Evolutionary conservation across 1,140 invertebrate species (phyloP).

Genomic region (Drosophila fuyamai): DNA sequence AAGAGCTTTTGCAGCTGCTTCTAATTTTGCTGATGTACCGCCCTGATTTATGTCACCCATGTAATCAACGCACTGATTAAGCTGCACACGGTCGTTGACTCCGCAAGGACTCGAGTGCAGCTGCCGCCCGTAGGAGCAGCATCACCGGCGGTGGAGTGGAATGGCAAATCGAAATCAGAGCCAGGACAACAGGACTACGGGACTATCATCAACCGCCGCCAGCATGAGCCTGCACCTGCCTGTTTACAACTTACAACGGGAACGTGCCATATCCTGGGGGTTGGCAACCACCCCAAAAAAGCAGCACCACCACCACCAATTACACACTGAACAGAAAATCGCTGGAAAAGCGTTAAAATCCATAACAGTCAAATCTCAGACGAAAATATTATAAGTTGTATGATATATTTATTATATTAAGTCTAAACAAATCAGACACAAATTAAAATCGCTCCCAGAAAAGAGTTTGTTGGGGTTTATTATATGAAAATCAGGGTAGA

Average conservation of each 20-base stretch:
- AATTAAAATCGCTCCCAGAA: too few species aligned
- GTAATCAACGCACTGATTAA: constrained; percentile 75
- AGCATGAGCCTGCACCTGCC: constrained; percentile 78
- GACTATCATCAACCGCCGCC: constrained; percentile 67
- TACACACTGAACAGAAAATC: constrained; percentile 22
- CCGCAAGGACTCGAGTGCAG: constrained; percentile 48
- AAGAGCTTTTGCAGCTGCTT: constrained; percentile 75
- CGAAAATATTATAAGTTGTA: background rate
- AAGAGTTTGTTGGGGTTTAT: too few species aligned
- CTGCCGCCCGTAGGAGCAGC: constrained; percentile 53
- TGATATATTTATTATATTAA: too few species aligned
- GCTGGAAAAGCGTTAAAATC: background rate
- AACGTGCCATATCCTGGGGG: constrained; percentile 79
- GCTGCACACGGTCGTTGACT: constrained; percentile 75
- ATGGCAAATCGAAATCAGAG: constrained; percentile 30
- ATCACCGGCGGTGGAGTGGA: constrained; percentile 34
- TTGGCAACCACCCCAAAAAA: constrained; percentile 73
- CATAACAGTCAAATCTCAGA: too few species aligned
- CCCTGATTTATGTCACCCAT: constrained; percentile 79
- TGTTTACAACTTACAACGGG: constrained; percentile 79
- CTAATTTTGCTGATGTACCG: constrained; percentile 20
- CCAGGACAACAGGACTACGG: constrained; percentile 14
- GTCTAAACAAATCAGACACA: too few species aligned
- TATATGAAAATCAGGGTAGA: too few species aligned
- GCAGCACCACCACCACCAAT: constrained; percentile 48